These are phyloP conservation scores for Hirtodrosophila duncani DNA, from an alignment of 2,888 invertebrate species.

Conservation along the genomic window DNA sequence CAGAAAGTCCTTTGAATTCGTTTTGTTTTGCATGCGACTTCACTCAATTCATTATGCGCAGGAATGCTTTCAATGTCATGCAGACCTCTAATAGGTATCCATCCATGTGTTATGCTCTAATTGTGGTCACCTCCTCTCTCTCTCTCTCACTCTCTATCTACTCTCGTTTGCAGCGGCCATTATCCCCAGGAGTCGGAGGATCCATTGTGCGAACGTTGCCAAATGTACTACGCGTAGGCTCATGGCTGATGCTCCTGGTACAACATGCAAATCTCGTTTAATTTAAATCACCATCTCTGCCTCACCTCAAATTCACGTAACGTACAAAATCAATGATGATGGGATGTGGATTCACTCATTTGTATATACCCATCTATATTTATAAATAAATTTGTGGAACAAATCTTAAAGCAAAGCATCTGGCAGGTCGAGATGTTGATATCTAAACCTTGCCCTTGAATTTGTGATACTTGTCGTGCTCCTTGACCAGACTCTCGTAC, in stretches of 20 bases:
- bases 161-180: constrained; percentile 47
- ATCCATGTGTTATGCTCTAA: neutral
- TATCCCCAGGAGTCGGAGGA: constrained; percentile 45
- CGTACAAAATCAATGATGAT: too few species aligned
- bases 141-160: neutral
- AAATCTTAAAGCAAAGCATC: neutral
- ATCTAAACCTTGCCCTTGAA: constrained; percentile 76
- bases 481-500: constrained; percentile 74
- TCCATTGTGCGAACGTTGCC: constrained; percentile 67
- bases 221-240: constrained; percentile 38
- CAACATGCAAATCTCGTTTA: neutral
- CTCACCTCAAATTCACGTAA: neutral
- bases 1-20: too few species aligned
- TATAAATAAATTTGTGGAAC: neutral
- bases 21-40: too few species aligned
- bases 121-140: too few species aligned
- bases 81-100: too few species aligned
- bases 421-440: too few species aligned
- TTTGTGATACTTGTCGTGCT: constrained; percentile 76
- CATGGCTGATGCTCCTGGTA: neutral
- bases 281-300: neutral
- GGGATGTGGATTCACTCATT: constrained; percentile 1
- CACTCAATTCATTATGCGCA: neutral
- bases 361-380: constrained; percentile 16
- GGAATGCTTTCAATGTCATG: too few species aligned